phyloP scores from a whole-genome alignment of 2,113 vertebrate species.

The Chionomys nivalis region DNA sequence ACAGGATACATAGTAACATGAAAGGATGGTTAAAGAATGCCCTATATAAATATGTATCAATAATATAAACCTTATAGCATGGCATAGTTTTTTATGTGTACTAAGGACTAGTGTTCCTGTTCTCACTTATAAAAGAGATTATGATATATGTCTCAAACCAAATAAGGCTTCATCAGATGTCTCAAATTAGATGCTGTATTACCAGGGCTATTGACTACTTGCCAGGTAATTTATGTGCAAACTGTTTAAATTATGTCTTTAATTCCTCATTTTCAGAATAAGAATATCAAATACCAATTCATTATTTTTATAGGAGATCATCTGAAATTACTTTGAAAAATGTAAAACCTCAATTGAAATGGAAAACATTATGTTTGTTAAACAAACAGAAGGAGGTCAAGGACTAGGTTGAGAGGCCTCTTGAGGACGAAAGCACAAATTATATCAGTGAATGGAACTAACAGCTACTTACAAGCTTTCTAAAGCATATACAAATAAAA shows the following conservation, averaged over 20 bases:
- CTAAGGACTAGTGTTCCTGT: neutral
- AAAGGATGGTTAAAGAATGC: neutral
- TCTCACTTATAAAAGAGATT: neutral
- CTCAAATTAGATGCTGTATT: neutral
- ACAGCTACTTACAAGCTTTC: neutral
- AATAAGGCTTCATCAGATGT: neutral
- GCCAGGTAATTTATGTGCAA: neutral
- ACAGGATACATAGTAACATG: neutral
- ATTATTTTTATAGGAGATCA: neutral
- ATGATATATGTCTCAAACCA: neutral
- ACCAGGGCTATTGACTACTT: neutral
- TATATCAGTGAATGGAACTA: neutral
- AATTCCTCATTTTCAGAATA: slow-evolving; percentile 10
- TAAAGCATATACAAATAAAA: neutral
- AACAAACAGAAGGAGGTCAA: neutral
- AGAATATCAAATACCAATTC: neutral
- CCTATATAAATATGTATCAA: neutral
- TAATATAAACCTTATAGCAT: neutral
- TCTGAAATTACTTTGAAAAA: neutral
- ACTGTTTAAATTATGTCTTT: neutral
- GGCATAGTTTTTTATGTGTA: neutral
- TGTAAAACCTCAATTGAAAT: neutral
- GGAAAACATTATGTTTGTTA: neutral
- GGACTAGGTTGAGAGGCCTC: neutral
- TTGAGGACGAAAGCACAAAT: neutral